These are phyloP conservation scores for Charaxes varanes DNA, from an alignment of 1,140 invertebrate genomes.

Conservation along the genomic window DNA sequence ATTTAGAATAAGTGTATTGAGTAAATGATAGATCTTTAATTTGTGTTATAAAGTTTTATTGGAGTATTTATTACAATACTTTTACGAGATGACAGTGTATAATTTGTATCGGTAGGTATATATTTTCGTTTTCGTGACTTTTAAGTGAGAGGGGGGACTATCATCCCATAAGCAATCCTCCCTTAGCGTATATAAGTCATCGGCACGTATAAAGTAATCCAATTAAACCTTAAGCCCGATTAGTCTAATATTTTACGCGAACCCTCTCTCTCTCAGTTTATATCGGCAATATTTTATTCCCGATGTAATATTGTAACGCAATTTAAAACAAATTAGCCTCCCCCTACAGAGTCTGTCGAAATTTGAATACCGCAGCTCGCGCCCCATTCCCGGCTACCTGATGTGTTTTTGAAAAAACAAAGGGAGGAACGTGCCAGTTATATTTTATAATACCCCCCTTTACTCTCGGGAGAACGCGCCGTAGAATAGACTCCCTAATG, in stretches of 20 bases:
- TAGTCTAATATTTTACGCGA: slow-evolving; percentile 47
- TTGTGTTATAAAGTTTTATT: too few relatives aligned
- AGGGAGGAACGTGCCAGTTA: slow-evolving; percentile 45
- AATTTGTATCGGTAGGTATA: too few relatives aligned
- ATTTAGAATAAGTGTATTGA: too few relatives aligned
- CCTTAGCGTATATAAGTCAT: too few relatives aligned
- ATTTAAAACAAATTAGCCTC: slow-evolving; percentile 71
- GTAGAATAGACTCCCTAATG: slow-evolving; percentile 51
- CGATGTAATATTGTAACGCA: slow-evolving; percentile 68
- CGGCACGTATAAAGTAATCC: slow-evolving; percentile 39
- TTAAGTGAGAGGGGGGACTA: too few relatives aligned
- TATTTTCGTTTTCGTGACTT: too few relatives aligned
- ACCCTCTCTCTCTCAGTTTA: slow-evolving; percentile 58
- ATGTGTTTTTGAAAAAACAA: slow-evolving; percentile 62
- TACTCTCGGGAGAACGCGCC: slow-evolving; percentile 34
- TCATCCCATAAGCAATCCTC: too few relatives aligned
- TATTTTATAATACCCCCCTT: slow-evolving; percentile 65
- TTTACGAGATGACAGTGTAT: too few relatives aligned
- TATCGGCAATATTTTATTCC: slow-evolving; percentile 61
- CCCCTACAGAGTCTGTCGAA: slow-evolving; percentile 50
- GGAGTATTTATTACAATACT: too few relatives aligned
- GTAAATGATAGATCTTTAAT: too few relatives aligned
- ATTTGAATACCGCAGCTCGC: slow-evolving; percentile 65
- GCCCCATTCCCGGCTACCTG: slow-evolving; percentile 43
- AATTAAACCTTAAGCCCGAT: slow-evolving; percentile 35